Conservation (phyloP, 1,140 invertebrate genomes). For the Tribolium madens region DNA sequence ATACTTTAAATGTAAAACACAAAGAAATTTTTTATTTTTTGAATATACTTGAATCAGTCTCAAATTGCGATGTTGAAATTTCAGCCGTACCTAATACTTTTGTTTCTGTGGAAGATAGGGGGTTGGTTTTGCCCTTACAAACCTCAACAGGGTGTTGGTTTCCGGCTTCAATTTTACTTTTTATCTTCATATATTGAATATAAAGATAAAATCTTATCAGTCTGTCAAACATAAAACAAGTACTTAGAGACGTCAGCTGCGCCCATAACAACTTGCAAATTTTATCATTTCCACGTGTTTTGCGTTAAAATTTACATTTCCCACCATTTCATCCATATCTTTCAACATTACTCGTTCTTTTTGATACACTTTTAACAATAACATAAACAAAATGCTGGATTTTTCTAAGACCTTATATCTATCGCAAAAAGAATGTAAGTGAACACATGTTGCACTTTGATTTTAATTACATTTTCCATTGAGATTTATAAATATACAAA, state of each 20-base stretch:
- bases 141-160: too few species aligned
- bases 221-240: not conserved
- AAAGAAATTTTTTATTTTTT: too few species aligned
- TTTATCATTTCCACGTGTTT: not conserved
- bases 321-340: not conserved
- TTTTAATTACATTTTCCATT: not conserved
- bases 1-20: too few species aligned
- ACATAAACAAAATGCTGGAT: constrained; percentile 2
- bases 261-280: not conserved
- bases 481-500: not conserved
- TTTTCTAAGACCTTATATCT: not conserved
- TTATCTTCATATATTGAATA: not conserved
- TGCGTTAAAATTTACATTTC: not conserved
- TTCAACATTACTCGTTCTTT: not conserved
- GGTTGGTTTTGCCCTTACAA: too few species aligned
- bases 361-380: not conserved
- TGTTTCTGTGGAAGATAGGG: too few species aligned
- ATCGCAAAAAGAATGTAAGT: not conserved
- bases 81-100: too few species aligned
- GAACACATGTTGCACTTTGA: constrained; percentile 5
- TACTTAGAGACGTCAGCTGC: not conserved
- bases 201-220: not conserved
- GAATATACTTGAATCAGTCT: too few species aligned
- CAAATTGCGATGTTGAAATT: too few species aligned
- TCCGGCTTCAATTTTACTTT: not conserved